phyloP scores from a whole-genome alignment of 92 coral and sea anemone species.

The Phymanthus crucifer region DNA sequence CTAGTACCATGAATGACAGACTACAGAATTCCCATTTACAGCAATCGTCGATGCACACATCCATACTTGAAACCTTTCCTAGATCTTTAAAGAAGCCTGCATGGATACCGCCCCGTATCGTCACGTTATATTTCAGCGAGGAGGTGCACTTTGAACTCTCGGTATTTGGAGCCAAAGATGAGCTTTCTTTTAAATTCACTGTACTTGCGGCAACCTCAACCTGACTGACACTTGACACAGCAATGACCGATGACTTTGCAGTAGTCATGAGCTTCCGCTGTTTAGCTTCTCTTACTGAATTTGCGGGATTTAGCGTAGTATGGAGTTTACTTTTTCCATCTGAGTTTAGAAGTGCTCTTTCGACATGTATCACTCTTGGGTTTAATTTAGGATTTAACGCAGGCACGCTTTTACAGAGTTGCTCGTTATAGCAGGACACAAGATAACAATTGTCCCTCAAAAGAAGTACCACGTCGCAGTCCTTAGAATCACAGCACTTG shows the following conservation, averaged over 20 bases:
- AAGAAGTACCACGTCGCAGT: slow-evolving; percentile 82
- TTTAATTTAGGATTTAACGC: slow-evolving; percentile 54
- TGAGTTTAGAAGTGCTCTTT: slow-evolving; percentile 7
- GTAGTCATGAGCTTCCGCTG: not conserved
- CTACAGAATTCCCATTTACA: slow-evolving; percentile 64
- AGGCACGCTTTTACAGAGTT: slow-evolving; percentile 71
- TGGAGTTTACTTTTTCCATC: not conserved
- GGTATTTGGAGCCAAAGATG: not conserved
- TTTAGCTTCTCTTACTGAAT: not conserved
- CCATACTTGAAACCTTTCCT: slow-evolving; percentile 54
- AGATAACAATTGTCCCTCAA: slow-evolving; percentile 73
- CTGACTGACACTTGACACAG: not conserved
- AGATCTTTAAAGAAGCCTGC: slow-evolving; percentile 77
- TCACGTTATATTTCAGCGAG: slow-evolving; percentile 38
- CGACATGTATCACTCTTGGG: slow-evolving; percentile 69
- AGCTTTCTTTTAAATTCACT: not conserved
- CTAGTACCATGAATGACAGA: slow-evolving; percentile 66
- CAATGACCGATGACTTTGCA: not conserved
- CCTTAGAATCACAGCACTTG: slow-evolving; percentile 55
- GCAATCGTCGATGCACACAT: slow-evolving; percentile 63
- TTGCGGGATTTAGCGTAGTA: not conserved
- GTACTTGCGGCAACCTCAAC: not conserved
- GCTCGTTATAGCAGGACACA: slow-evolving; percentile 64
- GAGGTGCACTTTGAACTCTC: slow-evolving; percentile 22
- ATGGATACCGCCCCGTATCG: slow-evolving; percentile 74